Evolutionary conservation across 2,113 vertebrate genomes (phyloP), one percentile per base, ranked within the genome.

Genomic region (Typhlomys cinereus): DNA sequence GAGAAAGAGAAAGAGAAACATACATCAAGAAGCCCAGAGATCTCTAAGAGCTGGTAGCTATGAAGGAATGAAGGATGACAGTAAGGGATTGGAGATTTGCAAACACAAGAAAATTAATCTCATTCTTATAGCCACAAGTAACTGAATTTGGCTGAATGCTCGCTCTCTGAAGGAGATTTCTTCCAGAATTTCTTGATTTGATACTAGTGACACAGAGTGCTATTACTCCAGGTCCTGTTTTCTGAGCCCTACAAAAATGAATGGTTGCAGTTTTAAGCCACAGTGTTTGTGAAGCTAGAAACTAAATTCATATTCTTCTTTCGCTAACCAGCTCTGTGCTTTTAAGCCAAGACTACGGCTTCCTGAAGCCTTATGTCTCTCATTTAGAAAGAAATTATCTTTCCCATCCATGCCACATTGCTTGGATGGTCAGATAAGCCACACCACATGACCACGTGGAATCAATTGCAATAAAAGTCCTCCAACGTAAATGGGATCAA

Each of bases 371-470:
- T 67, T 44, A 66, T 20, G 61, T 90, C 75, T 74, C 57, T 83
- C 75, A 78, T 46, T 14, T 85, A 48, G 76, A 73, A 92, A 89
- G 79, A 71, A 92, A 79, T 18, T 89, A 0, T 73, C 31, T 83
- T 20, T 13, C 59, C 4, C 4, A 0, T 41, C 20, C 9, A 41
- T 54, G 27, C 46, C 11, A 54, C 69, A 85, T 44, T 64, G 4
- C 57, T 74, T 27, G 52, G 10, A 41, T 31, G 78, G 64, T n/a
- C 34, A 79, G 85, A 78, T 75, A 69, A 80, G 14, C 7, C 39
- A 50, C 4, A 86, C 31, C 18, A n/a, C 29, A 31, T 2, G 6
- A 86, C 31, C 18, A n/a, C 29, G n/a, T 2, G 89, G 76, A 76
- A 66, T 6, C 69, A 69, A 41, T 67, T 75, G 6, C 59, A 44